These are phyloP conservation scores for Stichopus horrens DNA, from an alignment of 53 echinoderm and acorn worm species.

Conservation along the genomic window DNA sequence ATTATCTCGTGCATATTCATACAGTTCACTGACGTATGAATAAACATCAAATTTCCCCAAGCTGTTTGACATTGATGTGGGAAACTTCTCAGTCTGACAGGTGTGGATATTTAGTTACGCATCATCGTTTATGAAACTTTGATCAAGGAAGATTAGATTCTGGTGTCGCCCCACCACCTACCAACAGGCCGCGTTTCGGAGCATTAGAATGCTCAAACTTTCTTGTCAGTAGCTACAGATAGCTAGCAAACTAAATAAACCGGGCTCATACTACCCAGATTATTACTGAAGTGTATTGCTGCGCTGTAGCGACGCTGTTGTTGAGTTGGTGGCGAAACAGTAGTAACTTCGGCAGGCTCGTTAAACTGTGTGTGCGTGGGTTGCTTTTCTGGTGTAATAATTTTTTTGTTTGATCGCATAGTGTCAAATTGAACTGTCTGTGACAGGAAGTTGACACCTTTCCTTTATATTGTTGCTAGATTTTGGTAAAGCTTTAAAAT, in stretches of 20 bases:
- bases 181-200: neutral
- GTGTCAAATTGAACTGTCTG: slow-evolving; percentile 33
- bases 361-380: slow-evolving; percentile 2
- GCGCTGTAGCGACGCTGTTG: neutral
- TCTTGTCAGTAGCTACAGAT: slow-evolving; percentile 12
- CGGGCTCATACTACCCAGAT: neutral
- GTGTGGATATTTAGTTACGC: slow-evolving; percentile 2
- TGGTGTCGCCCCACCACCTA: neutral
- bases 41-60: neutral
- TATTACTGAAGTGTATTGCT: neutral
- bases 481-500: slow-evolving; percentile 25
- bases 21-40: neutral
- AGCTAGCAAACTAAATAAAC: neutral
- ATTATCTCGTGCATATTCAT: neutral
- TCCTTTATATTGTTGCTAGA: slow-evolving; percentile 14
- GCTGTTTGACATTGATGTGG: neutral
- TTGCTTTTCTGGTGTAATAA: slow-evolving; percentile 5
- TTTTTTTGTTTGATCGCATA: slow-evolving; percentile 21
- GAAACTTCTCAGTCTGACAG: slow-evolving; percentile 22
- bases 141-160: neutral
- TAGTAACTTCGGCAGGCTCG: neutral
- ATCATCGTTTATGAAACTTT: neutral
- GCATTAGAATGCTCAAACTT: neutral
- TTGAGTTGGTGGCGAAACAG: neutral
- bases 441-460: slow-evolving; percentile 42